These are phyloP conservation scores for Rhagoletis pomonella DNA, from an alignment of 1,140 invertebrate species.

Conservation along the genomic window DNA sequence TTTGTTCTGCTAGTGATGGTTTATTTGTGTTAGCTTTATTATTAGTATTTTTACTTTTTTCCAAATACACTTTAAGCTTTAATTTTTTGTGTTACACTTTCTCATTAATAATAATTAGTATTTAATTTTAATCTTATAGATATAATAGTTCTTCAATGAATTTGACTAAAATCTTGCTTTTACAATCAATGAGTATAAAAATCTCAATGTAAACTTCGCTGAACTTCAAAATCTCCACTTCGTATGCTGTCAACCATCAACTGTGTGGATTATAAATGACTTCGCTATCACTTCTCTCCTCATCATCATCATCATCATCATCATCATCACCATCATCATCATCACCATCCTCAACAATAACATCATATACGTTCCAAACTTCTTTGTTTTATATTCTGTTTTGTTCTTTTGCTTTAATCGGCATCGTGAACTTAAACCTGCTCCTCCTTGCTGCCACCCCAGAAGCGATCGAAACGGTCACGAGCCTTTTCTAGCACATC, in stretches of 20 bases:
- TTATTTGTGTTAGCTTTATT: constrained; percentile 4
- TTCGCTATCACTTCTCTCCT: not conserved
- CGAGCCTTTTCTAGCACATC: constrained; percentile 88
- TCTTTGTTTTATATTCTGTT: not conserved
- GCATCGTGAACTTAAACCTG: constrained; percentile 66
- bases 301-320: constrained; percentile 9
- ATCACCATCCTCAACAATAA: not conserved
- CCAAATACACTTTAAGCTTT: not conserved
- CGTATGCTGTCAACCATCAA: not conserved
- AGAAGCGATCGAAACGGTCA: constrained; percentile 90
- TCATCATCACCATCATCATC: constrained; percentile 26
- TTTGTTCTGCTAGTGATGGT: not conserved
- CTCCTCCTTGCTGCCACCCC: constrained; percentile 78
- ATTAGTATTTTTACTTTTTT: not conserved
- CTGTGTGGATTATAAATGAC: not conserved
- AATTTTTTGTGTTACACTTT: not conserved
- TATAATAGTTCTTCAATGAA: constrained; percentile 31
- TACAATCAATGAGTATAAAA: constrained; percentile 25
- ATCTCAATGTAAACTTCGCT: not conserved
- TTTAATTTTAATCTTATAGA: constrained; percentile 14
- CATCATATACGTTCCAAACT: not conserved
- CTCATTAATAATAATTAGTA: not conserved
- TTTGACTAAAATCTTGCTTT: constrained; percentile 27
- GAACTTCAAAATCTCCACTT: not conserved
- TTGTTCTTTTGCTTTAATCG: not conserved